phyloP scores from a whole-genome alignment of 2,113 vertebrate species.

The Mus spicilegus region DNA sequence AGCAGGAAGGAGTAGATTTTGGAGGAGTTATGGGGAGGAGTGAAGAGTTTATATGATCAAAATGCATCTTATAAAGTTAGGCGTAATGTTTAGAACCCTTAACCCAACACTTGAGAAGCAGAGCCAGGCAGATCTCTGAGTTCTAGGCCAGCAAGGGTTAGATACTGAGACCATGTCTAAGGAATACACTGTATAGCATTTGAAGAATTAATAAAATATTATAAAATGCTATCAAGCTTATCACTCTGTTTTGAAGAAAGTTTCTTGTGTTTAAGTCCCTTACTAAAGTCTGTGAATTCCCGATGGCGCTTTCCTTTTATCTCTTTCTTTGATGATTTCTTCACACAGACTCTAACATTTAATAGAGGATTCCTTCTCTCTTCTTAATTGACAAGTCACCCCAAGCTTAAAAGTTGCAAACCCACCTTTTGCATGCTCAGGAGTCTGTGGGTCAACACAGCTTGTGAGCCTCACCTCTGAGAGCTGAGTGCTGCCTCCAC shows the following conservation, averaged over 20 bases:
- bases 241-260: neutral
- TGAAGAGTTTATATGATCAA: neutral
- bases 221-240: neutral
- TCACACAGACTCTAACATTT: neutral
- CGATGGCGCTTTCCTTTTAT: neutral
- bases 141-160: neutral
- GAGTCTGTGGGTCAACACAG: neutral
- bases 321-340: neutral
- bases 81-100: neutral
- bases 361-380: neutral
- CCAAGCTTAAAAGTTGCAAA: neutral
- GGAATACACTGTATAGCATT: neutral
- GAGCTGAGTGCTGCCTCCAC: neutral
- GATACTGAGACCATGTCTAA: neutral
- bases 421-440: neutral
- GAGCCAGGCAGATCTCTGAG: neutral
- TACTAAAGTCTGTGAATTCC: neutral
- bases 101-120: neutral
- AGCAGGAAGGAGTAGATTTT: neutral
- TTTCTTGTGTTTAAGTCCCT: neutral
- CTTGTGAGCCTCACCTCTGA: neutral
- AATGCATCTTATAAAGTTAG: neutral
- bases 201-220: neutral
- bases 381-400: neutral
- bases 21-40: neutral